A percentile compares a stretch with the other conserved stretches of the same genome.
These are phyloP conservation scores for Drosophila ustulata DNA, from an alignment of 2,888 invertebrate genomes.

Conservation along the genomic window DNA sequence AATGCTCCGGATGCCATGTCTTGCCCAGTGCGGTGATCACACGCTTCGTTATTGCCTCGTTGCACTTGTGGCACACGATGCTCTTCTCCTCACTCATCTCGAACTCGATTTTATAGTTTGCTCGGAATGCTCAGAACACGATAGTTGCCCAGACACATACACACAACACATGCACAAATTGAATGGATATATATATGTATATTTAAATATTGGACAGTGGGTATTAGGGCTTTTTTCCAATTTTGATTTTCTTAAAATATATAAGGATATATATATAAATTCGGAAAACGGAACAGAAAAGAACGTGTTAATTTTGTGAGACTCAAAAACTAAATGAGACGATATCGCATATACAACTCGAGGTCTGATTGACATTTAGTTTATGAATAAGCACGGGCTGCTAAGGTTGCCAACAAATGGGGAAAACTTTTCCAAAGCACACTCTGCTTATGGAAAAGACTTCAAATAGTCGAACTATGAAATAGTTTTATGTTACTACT, in stretches of 20 bases:
- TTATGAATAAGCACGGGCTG: neutral
- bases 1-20: constrained; percentile 98
- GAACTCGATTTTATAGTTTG: neutral
- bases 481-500: no score
- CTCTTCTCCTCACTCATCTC: constrained; percentile 47
- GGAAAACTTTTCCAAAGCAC: neutral
- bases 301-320: constrained; percentile 76
- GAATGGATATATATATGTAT: constrained; percentile 6
- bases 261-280: constrained; percentile 37
- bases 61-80: constrained; percentile 76
- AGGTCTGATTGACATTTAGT: constrained; percentile 10
- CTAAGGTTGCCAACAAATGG: constrained; percentile 7
- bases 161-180: constrained; percentile 14
- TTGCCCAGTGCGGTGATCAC: constrained; percentile 95
- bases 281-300: constrained; percentile 61
- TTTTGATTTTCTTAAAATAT: constrained; percentile 53
- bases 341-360: neutral
- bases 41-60: constrained; percentile 82
- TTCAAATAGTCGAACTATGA: no score
- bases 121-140: neutral
- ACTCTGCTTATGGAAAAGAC: neutral
- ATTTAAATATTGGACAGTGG: neutral
- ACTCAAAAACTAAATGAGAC: constrained; percentile 73
- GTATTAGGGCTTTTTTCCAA: constrained; percentile 21
- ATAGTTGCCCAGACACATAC: constrained; percentile 16